Base-by-base conservation (phyloP, 1,140 invertebrate species). In the Geopemphigus sp. region DNA sequence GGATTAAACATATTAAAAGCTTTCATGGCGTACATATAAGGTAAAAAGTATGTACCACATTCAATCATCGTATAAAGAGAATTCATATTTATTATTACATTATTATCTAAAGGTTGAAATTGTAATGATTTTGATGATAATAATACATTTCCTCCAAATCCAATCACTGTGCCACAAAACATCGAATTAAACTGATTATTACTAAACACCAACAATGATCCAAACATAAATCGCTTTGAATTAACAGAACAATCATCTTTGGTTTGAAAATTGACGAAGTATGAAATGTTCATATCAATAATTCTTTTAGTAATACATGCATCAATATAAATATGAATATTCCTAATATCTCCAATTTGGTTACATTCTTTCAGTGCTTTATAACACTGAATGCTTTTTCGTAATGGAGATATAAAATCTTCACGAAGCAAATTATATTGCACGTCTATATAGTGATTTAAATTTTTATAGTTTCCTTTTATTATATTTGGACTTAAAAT, bases 131-230 rank as follows among this genome's bases (percentile, higher is more conserved):
- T 54, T 39, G 15, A 15, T 53, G n/a, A 5, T 19, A 19, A 47
- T 19, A 1, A 19, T 84, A 86, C 80, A 64, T 83, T 24, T 82
- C 14, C 15, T 78, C 89, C 84, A 84, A 76, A 45, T 59, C 87
- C 84, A 83, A 87, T 83, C 83, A 80, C 78, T 39, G 19, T 81
- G 15, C 26, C 80, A 63, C 81, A 72, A 59, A 82, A 63, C 56
- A 81, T 80, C 17, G 80, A 88, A 53, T 88, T 84, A 84, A 93
- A 94, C 63, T 90, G 87, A 83, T 92, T 89, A 22, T 82, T 85
- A 1, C 91, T 91, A 29, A 95, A 87, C 81, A 91, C 89, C 0
- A 95, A 82, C 12, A 95, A 84, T 0, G 91, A 90, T 1, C 93
- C 92, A 85, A 85, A 90, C 83, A 93, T 88, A 32, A 94, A 88